Conservation (phyloP, 1,140 invertebrate species). For the Plodia interpunctella region DNA sequence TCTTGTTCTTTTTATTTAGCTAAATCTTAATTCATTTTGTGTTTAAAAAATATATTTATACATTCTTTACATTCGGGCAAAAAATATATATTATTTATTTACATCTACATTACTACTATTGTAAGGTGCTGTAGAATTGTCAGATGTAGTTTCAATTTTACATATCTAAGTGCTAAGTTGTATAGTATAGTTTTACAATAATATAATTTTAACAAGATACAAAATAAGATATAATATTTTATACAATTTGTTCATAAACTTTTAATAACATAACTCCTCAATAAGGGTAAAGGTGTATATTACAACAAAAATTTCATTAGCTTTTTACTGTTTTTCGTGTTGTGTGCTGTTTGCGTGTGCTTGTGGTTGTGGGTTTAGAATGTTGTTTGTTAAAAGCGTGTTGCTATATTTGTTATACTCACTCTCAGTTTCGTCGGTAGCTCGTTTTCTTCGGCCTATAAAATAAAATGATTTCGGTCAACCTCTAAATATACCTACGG, state of each 20-base stretch:
- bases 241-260: not conserved
- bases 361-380: not conserved
- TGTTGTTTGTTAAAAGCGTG: slow-evolving; percentile 25
- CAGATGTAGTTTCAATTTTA: too few species aligned
- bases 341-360: slow-evolving; percentile 26
- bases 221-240: not conserved
- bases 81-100: too few species aligned
- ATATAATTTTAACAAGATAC: too few species aligned
- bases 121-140: too few species aligned
- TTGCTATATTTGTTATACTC: slow-evolving; percentile 14
- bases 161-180: too few species aligned
- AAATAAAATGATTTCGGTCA: not conserved
- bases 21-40: too few species aligned
- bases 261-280: not conserved
- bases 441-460: slow-evolving; percentile 48
- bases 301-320: not conserved
- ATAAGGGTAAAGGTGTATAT: not conserved
- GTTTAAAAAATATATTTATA: too few species aligned
- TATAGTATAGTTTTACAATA: too few species aligned
- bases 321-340: slow-evolving; percentile 15
- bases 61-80: too few species aligned
- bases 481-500: not conserved
- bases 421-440: slow-evolving; percentile 24
- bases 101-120: too few species aligned
- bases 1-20: too few species aligned